Evolutionary conservation across 1,140 invertebrate genomes (phyloP).

Genomic region (Atopsyche davidsoni): DNA sequence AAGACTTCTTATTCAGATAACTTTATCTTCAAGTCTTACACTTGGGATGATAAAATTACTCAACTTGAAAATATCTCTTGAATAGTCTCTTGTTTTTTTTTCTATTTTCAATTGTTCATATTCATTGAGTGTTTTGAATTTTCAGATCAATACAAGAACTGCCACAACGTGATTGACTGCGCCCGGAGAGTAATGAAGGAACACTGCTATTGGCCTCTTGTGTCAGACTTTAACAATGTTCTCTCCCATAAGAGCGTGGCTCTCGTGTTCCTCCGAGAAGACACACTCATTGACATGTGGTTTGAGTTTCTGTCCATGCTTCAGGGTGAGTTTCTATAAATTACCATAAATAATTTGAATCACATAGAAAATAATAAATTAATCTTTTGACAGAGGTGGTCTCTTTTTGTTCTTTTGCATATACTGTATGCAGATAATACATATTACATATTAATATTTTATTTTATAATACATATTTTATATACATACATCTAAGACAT

Average conservation of each 20-base stretch:
- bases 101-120: neutral
- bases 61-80: neutral
- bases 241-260: constrained; percentile 88
- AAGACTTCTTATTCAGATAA: neutral
- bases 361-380: neutral
- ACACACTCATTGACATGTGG: constrained; percentile 86
- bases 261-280: constrained; percentile 80
- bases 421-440: too few species aligned
- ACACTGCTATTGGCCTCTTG: constrained; percentile 96
- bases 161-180: constrained; percentile 91
- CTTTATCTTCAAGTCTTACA: neutral
- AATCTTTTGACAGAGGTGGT: constrained; percentile 8
- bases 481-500: too few species aligned
- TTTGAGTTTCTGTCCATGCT: constrained; percentile 89
- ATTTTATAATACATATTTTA: too few species aligned
- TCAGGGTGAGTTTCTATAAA: constrained; percentile 71
- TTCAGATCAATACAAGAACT: constrained; percentile 71
- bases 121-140: constrained; percentile 24
- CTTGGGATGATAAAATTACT: neutral
- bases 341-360: too few species aligned
- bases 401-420: too few species aligned
- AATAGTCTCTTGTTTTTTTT: neutral
- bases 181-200: constrained; percentile 89
- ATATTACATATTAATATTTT: too few species aligned
- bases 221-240: constrained; percentile 97